A percentile compares a stretch with the other conserved stretches of the same genome.
Conservation (phyloP, 2,113 vertebrate genomes). For the Oryzias celebensis region DNA sequence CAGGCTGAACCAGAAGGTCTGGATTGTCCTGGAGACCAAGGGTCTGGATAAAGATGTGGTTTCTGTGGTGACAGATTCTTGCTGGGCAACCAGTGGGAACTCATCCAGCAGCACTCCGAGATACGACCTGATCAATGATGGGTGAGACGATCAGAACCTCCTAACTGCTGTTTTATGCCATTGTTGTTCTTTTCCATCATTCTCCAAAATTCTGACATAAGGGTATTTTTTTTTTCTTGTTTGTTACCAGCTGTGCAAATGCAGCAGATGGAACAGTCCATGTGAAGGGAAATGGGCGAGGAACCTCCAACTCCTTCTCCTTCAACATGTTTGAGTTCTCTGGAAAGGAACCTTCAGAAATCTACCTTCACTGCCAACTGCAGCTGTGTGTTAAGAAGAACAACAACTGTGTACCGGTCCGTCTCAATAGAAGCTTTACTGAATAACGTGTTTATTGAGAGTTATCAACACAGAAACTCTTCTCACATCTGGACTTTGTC, state of each 20-base stretch:
- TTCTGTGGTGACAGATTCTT: constrained; percentile 11
- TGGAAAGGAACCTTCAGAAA: not conserved
- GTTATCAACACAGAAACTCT: too few species aligned
- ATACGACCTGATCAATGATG: not conserved
- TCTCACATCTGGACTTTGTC: not conserved
- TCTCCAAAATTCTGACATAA: not conserved
- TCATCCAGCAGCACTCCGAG: not conserved
- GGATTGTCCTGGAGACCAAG: constrained; percentile 13
- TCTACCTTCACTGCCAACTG: constrained; percentile 40
- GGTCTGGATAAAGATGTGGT: constrained; percentile 14
- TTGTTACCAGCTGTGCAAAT: constrained; percentile 24
- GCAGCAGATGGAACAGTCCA: constrained; percentile 11
- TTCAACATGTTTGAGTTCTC: constrained; percentile 44
- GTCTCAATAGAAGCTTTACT: not conserved
- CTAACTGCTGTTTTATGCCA: too few species aligned
- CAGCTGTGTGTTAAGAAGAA: constrained; percentile 14
- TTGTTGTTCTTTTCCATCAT: too few species aligned
- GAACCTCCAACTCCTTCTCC: constrained; percentile 29
- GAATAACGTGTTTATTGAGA: too few species aligned
- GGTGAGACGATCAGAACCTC: not conserved
- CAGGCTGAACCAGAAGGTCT: constrained; percentile 13
- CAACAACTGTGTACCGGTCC: constrained; percentile 20
- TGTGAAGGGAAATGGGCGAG: constrained; percentile 16
- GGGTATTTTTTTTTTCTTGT: not conserved
- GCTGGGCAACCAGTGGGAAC: constrained; percentile 27